Base-by-base conservation (phyloP, 1,140 invertebrate species). In the Drosophila chauvacae region DNA sequence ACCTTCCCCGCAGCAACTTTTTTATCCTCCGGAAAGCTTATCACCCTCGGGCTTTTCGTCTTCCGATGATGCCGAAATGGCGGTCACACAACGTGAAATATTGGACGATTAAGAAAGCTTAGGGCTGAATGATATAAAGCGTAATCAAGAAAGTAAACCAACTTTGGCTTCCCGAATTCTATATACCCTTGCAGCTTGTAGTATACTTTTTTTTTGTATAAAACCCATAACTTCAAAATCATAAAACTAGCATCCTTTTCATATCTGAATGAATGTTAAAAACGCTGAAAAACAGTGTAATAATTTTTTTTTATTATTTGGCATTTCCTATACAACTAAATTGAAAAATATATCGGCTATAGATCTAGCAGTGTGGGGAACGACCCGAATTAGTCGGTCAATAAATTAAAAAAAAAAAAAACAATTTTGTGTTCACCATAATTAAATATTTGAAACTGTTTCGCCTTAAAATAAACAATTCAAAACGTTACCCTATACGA, bases 1-100 rank as follows among this genome's bases (percentile, higher is more conserved):
- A 4, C 59, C 68, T 7, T 26, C 68, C 18, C 30, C 66, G 35
- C 71, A 39, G 39, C 65, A 50, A 53, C 63, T 69, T 18, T 85
- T 85, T 55, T 92, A 91, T 69, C 92, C 91, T 7, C 72, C 90
- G 0, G 91, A 92, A 42, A 92, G 91, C 63, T 60, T 91, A 57
- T 92, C 92, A 11, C 90, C 90, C 7, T 91, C 90, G 1, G 91
- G 90, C 4, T 90, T 92, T 41, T 92, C 91, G 3, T 87, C 84
- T 0, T 87, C 84, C 0, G 92, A 92, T 58, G 91, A 91, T 2
- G 85, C 84, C 23, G 91, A 92, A 28, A 82, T 90, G n/a, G 35
- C 59, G 11, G 55, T 78, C 5, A 56, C 53, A 11, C 51, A 85
- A 20, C 85, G 81, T 26, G 85, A 85, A 28, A 26, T 78, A 20